These are phyloP conservation scores for Theocolax elegans DNA, from an alignment of 1,140 invertebrate genomes.

Conservation along the genomic window DNA sequence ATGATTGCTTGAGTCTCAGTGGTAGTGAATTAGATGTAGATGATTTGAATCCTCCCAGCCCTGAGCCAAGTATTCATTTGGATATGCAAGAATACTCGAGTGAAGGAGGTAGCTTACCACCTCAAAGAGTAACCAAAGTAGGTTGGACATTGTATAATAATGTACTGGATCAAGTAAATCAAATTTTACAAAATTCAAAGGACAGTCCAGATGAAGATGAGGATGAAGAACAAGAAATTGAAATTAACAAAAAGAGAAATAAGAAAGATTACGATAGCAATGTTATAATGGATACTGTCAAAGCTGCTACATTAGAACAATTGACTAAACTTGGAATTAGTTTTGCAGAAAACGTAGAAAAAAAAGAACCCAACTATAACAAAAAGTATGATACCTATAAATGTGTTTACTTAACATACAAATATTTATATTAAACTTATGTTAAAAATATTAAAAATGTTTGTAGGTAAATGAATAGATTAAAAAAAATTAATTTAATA, in stretches of 20 bases:
- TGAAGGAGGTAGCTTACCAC: conserved; percentile 64
- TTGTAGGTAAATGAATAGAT: too few relatives aligned
- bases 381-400: conserved; percentile 47
- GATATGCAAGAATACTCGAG: conserved; percentile 72
- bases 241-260: conserved; percentile 20
- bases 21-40: conserved; percentile 69
- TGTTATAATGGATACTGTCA: conserved; percentile 60
- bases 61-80: conserved; percentile 71
- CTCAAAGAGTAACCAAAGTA: conserved; percentile 68
- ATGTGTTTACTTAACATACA: conserved; percentile 2
- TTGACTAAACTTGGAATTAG: conserved; percentile 66
- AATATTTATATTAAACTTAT: too few relatives aligned
- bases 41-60: conserved; percentile 68
- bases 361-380: conserved; percentile 45
- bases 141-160: conserved; percentile 78
- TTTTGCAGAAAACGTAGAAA: conserved; percentile 55
- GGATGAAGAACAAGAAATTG: conserved; percentile 42
- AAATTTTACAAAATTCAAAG: conserved; percentile 65
- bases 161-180: conserved; percentile 71
- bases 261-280: conserved; percentile 48
- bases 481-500: too few relatives aligned
- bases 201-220: conserved; percentile 31
- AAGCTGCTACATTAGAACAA: conserved; percentile 67
- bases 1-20: conserved; percentile 68
- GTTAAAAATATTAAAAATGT: too few relatives aligned